Conservation (phyloP, 2,888 invertebrate genomes). For the Leucania comma region DNA sequence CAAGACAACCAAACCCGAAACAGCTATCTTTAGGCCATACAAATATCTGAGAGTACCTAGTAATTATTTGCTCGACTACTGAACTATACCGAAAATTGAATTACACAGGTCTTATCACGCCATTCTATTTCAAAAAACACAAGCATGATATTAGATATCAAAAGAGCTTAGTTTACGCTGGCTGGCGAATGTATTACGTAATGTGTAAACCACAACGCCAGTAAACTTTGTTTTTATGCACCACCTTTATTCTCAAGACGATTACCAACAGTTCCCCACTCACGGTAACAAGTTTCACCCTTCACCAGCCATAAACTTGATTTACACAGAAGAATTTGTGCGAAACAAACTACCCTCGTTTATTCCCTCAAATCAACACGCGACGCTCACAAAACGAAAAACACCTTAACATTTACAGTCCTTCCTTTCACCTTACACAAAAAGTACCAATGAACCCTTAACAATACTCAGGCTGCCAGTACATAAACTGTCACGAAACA, state of each 20-base stretch:
- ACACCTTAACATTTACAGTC: conserved; percentile 58
- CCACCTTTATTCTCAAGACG: conserved; percentile 21
- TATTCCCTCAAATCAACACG: conserved; percentile 56
- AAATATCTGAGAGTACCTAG: too few species aligned
- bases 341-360: conserved; percentile 49
- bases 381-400: conserved; percentile 52
- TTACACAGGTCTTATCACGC: not conserved
- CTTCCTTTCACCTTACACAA: conserved; percentile 53
- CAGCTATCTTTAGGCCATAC: too few species aligned
- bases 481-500: conserved; percentile 57
- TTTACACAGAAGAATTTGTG: conserved; percentile 55
- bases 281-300: conserved; percentile 53
- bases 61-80: too few species aligned
- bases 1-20: too few species aligned
- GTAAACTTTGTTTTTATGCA: conserved; percentile 33
- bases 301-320: conserved; percentile 52
- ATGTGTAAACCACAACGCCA: conserved; percentile 11
- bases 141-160: not conserved
- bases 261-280: conserved; percentile 42
- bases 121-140: not conserved
- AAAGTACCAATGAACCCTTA: conserved; percentile 54
- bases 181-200: not conserved
- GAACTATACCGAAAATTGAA: not conserved
- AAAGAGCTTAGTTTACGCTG: not conserved
- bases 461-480: conserved; percentile 45